Base-by-base conservation (phyloP, 1,140 invertebrate genomes). In the Himalopsyche phryganea region DNA sequence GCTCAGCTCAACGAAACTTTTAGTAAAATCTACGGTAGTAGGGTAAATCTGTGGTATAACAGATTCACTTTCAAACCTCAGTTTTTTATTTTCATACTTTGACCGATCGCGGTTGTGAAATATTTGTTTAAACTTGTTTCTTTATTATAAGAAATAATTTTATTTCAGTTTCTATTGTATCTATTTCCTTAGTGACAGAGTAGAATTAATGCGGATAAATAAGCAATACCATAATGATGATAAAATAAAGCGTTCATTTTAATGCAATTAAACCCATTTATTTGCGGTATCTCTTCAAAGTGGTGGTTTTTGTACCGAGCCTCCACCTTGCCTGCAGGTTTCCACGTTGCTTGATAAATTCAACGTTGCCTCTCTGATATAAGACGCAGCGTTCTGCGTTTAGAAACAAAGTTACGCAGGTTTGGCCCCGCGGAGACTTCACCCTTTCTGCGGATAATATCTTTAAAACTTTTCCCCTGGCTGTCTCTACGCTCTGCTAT, bases 391-490 rank as follows among this genome's bases (percentile, higher is more conserved):
- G n/a, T 50, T 38, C 28, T 47, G 28, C 17, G 41, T 35, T 14
- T 40, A 48, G 50, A 36, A 55, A 49, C 53, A 40, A 61, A 61
- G 60, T 61, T 61, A 57, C 58, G 58, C 47, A 46, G 47, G 49
- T 56, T 54, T n/a, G 42, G 57, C 28, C 61, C 57, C 57, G 49
- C 51, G 23, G 61, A 60, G 61, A 56, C 53, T 58, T 55, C 59
- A 51, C 42, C 63, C 50, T 59, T 59, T 55, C 58, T 46, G 45
- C 33, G 50, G 59, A 61, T 65, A 65, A 65, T 65, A 61, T 65
- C 63, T 65, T 65, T 65, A 65, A 65, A 61, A 65, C 38, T 65
- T 65, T 64, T 14, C 20, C n/a, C 50, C 42, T 33, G 50, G 41
- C 48, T 52, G n/a, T 40, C 35, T 44, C 55, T 49, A 9, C 18